Base-by-base conservation (phyloP, 64 coral and sea anemone genomes). In the Anthopleura sola region DNA sequence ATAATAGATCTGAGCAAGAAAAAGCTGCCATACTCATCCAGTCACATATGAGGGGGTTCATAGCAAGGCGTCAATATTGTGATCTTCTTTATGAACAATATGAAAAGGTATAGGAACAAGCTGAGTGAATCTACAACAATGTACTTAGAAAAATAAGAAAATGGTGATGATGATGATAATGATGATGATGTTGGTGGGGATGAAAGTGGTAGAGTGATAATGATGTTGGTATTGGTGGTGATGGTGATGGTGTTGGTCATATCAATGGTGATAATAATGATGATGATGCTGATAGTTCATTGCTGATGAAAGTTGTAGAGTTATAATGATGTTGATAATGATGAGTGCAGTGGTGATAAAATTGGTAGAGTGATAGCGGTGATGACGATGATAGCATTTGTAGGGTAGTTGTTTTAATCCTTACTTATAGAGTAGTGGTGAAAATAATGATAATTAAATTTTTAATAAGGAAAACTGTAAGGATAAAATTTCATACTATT, bases 11-110 rank as follows among this genome's bases (percentile, higher is more conserved):
- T 24, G 83, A 81, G 26, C 89, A 99, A 84, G 97, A 99, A 88
- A 89, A 75, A 85, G 97, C 97, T 50, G 97, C 97, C 8, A 89
- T 99, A 60, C 87, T 87, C 37, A 99, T 99, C 23, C 97, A 99
- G 87, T 88, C 90, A 34, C 82, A 99, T 48, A 76, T 94, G 37
- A 80, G 97, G 46, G 97, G 97, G 55, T 92, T 87, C 19, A 75
- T 99, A 34, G 97, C 92, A 31, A 78, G 97, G 7, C 87, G 86
- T 60, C 68, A 89, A 10, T 99, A 95, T 83, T 71, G 91, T 19
- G 86, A 95, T 19, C 85, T 95, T 17, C 90, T 99, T 2, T 99
- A 92, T 85, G 90, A 99, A 6, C 90, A 90, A 17, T 99, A 83
- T 75, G 88, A 95, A 60, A 90, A 92, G 97, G 97, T 98, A 81